Evolutionary conservation across 2,113 vertebrate species (phyloP).

Genomic region (Dunckerocampus dactyliophorus): DNA sequence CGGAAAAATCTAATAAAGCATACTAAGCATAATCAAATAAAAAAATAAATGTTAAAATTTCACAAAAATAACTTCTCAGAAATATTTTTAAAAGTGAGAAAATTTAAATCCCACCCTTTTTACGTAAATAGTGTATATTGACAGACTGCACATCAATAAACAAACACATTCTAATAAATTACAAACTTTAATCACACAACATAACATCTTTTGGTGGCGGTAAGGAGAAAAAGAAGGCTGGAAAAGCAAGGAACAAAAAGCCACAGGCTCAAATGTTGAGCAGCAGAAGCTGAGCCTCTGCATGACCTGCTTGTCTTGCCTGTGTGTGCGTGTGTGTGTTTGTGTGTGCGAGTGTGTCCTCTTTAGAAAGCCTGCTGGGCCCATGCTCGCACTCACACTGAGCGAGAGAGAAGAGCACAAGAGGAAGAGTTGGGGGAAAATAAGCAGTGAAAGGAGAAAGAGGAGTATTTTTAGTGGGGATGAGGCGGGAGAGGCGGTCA

Average conservation of each 20-base stretch:
- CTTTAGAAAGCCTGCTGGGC: conserved; percentile 59
- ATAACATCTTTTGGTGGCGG: background rate
- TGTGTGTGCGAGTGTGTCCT: conserved; percentile 15
- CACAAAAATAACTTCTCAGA: no score
- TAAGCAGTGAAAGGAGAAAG: conserved; percentile 37
- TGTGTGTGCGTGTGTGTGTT: conserved; percentile 16
- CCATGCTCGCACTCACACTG: conserved; percentile 55
- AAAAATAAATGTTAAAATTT: no score
- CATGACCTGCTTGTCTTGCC: conserved; percentile 41
- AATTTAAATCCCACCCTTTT: no score
- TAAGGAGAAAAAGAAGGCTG: conserved; percentile 14
- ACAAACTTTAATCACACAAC: no score
- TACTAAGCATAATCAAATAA: no score
- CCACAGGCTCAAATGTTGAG: conserved; percentile 36
- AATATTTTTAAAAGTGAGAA: no score
- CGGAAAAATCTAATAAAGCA: no score
- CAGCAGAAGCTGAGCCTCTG: conserved; percentile 46
- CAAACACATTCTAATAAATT: no score
- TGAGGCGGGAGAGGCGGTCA: conserved; percentile 14
- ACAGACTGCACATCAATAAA: no score
- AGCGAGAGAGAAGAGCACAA: conserved; percentile 37
- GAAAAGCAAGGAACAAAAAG: conserved; percentile 24
- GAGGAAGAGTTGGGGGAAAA: conserved; percentile 22
- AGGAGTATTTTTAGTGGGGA: conserved; percentile 43
- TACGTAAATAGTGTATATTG: no score